Base-by-base conservation (phyloP, 2,888 invertebrate genomes). In the Nomada flava region DNA sequence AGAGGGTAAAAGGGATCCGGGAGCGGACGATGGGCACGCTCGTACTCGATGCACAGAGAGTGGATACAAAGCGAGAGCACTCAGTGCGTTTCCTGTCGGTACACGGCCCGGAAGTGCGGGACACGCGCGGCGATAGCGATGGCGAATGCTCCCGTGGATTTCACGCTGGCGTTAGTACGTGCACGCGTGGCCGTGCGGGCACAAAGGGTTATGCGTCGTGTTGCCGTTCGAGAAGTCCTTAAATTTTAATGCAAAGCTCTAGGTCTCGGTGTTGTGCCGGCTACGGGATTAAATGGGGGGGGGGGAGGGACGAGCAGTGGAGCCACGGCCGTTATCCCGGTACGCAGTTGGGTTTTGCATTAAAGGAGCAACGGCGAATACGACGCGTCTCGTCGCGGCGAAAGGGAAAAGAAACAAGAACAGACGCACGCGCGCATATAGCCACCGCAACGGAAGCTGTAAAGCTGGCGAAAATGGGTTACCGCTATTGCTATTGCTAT, bases 361-460 rank as follows among this genome's bases (percentile, higher is more conserved):
- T 87, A 88, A 89, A 86, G 88, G 89, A 83, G 84, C 86, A 80
- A 60, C 77, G 80, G 68, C 81, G 89, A 85, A 85, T 87, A 89
- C 79, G 78, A 70, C 79, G 60, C 70, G 44, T 50, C 1, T 9
- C 36, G 36, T 36, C 36, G 5, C 36, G 36, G 36, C 29, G 75
- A 65, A 63, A 59, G 55, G 36, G 73, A 69, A 73, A 71, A 52
- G 62, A 47, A 81, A 73, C 80, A 67, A 26, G 5, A 26, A 29
- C 18, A n/a, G n/a, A 26, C 29, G 9, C 20, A 36, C 20, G 29
- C 67, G 13, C 13, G 23, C 68, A 77, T 87, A 81, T 84, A 75
- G 67, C 72, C 65, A 70, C 79, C 65, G 68, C 79, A 69, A 44
- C 60, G 76, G 76, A 81, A 81, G 84, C 83, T 83, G 85, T 83